phyloP scores from a whole-genome alignment of 2,113 vertebrate species.

The Harpagus bidentatus region DNA sequence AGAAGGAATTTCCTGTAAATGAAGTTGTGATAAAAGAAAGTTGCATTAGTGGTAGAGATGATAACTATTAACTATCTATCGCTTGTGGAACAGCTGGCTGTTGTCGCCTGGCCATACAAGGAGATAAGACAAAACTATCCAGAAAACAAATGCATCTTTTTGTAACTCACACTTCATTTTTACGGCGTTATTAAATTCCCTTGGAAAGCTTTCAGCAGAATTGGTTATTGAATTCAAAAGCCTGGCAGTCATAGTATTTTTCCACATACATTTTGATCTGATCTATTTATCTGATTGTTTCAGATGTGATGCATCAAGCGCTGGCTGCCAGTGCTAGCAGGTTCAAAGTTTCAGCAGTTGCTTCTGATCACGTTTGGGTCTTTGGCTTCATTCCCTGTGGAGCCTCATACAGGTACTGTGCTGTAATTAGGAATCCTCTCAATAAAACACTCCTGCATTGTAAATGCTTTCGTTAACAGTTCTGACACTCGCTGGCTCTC shows the following conservation, averaged over 20 bases:
- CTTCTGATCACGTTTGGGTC: not conserved
- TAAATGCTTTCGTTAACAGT: not conserved
- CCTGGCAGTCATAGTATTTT: slow-evolving; percentile 3
- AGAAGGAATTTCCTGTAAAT: not conserved
- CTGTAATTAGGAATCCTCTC: not conserved
- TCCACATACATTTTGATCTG: slow-evolving; percentile 9
- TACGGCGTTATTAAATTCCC: not conserved
- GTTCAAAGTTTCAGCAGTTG: not conserved
- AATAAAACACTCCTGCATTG: not conserved
- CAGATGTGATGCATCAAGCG: not conserved
- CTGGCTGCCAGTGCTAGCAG: not conserved
- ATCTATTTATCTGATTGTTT: slow-evolving; percentile 15
- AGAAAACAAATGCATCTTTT: slow-evolving; percentile 33
- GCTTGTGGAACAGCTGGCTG: not conserved
- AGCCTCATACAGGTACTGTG: not conserved
- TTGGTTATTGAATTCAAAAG: slow-evolving; percentile 34
- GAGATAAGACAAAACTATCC: not conserved
- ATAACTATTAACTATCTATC: not conserved
- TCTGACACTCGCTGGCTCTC: no score
- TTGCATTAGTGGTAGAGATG: not conserved
- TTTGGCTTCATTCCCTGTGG: not conserved
- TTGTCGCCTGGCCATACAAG: not conserved
- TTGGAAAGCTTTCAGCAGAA: slow-evolving; percentile 25
- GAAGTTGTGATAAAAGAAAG: not conserved
- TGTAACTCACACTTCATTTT: slow-evolving; percentile 34